Evolutionary conservation across 2,113 vertebrate species (phyloP), one percentile per base, ranked within the genome.

Genomic region (Myrmecobius fasciatus): DNA sequence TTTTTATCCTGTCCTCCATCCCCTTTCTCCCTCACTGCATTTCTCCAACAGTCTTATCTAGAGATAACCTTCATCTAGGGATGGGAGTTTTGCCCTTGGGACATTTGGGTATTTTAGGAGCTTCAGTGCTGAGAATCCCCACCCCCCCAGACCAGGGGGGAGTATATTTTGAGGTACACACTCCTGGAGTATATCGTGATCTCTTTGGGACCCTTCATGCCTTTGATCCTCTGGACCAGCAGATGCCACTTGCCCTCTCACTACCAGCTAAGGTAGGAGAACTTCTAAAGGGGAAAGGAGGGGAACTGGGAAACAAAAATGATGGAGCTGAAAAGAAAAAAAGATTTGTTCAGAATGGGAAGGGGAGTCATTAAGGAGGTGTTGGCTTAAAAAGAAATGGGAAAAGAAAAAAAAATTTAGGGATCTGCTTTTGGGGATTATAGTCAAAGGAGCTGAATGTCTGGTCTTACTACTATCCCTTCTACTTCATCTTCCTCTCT

Each of bases 171-270:
- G 98, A 99, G 95, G 98, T 98, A 53, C 98, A 98, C 25, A 96
- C 98, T 0, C 96, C 98, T 8, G 98, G 98, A 25, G 97, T 98
- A 46, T 98, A 98, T 97, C 98, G 97, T 17, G 97, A 98, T 88
- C 98, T 98, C 95, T 98, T 98, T 93, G 98, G 98, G 49, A 98
- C 98, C 89, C 97, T 98, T 25, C 97, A 98, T 89, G 98, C 98
- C 75, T 98, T 98, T 91, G 97, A 98, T 92, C 97, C 98, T 10
- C 91, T 97, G 94, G 97, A 98, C 49, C 96, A 96, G 53, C 98
- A 98, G 96, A 98, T 97, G 96, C 98, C 98, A 0, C 93, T 98
- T 36, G 98, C 98, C 6, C 93, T 98, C 47, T 95, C 98, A 7
- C 95, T 99, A 49, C 98, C 98, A 25, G 97, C 97, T 93, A 98